phyloP scores from a whole-genome alignment of 2,888 invertebrate genomes.

The Hymenopus coronatus region DNA sequence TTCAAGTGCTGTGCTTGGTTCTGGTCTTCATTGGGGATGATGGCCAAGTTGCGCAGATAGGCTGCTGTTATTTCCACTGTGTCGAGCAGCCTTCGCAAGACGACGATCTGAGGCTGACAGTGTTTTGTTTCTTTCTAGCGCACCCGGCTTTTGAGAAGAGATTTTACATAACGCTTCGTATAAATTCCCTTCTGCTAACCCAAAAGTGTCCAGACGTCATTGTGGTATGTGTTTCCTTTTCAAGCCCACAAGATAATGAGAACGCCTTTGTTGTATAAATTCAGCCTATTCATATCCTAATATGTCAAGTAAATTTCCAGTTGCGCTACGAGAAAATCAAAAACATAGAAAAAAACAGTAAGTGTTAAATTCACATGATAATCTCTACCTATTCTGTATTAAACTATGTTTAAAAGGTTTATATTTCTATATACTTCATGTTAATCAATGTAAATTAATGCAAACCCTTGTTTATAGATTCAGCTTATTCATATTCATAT shows the following conservation, averaged over 20 bases:
- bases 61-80: neutral
- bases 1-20: neutral
- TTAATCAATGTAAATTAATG: no score
- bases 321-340: no score
- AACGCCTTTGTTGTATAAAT: neutral
- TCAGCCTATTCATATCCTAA: neutral
- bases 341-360: no score
- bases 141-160: neutral
- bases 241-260: no score
- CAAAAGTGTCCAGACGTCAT: neutral
- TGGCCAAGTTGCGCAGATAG: neutral
- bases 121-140: neutral
- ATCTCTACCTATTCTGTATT: no score
- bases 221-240: neutral
- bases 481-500: no score
- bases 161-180: neutral
- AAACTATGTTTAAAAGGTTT: no score
- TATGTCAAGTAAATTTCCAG: no score
- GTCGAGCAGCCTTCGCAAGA: neutral
- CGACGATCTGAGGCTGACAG: neutral
- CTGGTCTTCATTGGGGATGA: neutral
- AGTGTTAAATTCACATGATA: no score
- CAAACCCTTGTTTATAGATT: no score
- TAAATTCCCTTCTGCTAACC: neutral
- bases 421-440: no score